Conservation (phyloP, 2,113 vertebrate genomes). For the Arenaria interpres region DNA sequence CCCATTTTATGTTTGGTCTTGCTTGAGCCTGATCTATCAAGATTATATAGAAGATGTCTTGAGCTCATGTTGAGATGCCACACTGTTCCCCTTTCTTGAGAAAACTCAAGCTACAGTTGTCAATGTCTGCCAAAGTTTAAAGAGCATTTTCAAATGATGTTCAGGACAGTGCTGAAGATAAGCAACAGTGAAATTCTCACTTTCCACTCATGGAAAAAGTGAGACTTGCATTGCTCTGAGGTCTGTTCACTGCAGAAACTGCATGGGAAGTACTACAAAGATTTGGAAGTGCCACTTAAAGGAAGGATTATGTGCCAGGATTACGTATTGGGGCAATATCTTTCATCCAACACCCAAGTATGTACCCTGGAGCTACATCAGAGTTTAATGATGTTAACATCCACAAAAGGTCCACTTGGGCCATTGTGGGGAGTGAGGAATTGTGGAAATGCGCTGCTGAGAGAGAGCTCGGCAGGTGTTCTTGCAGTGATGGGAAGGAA, state of each 20-base stretch:
- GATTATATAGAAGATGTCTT: neutral
- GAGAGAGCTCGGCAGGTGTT: too few relatives aligned
- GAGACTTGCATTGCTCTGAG: neutral
- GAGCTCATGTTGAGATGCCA: neutral
- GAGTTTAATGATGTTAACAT: neutral
- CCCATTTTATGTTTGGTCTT: neutral
- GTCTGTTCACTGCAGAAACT: neutral
- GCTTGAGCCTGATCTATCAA: neutral
- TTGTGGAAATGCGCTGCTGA: too few relatives aligned
- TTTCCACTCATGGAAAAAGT: neutral
- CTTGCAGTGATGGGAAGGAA: too few relatives aligned
- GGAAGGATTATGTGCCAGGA: neutral
- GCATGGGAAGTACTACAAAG: neutral
- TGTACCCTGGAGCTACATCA: neutral
- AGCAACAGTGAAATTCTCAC: neutral
- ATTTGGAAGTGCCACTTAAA: fast-evolving
- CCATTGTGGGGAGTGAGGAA: too few relatives aligned
- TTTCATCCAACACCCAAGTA: fast-evolving
- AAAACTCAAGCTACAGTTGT: neutral
- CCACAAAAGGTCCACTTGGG: neutral
- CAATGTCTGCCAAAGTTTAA: neutral
- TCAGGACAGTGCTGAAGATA: neutral
- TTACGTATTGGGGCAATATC: neutral
- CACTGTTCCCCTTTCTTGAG: neutral
- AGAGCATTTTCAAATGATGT: neutral